Conservation (phyloP, 1,140 invertebrate species). For the Apis dorsata region DNA sequence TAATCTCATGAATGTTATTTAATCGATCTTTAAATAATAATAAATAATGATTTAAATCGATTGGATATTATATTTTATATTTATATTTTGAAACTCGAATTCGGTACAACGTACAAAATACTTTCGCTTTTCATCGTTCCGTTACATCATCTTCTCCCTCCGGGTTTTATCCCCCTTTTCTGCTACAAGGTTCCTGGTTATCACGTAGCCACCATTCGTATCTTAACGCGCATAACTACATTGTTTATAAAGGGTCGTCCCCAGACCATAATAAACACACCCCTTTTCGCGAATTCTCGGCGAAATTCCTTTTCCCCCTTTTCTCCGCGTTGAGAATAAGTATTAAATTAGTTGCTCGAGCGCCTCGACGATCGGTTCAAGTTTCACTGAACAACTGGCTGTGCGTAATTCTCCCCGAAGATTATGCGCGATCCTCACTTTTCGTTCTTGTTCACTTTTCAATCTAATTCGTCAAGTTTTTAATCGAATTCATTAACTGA, state of each 20-base stretch:
- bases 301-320: too few species aligned
- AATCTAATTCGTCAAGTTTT: conserved; percentile 22
- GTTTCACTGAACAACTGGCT: conserved; percentile 2
- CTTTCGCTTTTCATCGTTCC: conserved; percentile 7
- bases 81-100: too few species aligned
- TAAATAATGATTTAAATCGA: too few species aligned
- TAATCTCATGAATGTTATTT: too few species aligned
- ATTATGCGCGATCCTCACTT: conserved; percentile 23
- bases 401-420: conserved; percentile 17
- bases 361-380: conserved; percentile 19
- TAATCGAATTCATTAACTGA: conserved; percentile 16
- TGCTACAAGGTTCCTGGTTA: background rate
- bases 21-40: too few species aligned
- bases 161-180: background rate
- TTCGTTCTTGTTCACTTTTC: conserved; percentile 27
- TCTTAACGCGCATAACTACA: conserved; percentile 21
- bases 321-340: background rate
- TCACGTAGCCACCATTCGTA: conserved; percentile 20
- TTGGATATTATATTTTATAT: too few species aligned
- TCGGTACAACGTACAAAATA: background rate
- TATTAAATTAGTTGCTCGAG: conserved; percentile 18
- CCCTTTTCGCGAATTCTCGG: background rate
- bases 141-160: background rate
- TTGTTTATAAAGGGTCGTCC: conserved; percentile 29
- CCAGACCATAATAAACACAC: conserved; percentile 27